Conservation (phyloP, 2,797 vertebrate species). For the Lepilemur septentrionalis region DNA sequence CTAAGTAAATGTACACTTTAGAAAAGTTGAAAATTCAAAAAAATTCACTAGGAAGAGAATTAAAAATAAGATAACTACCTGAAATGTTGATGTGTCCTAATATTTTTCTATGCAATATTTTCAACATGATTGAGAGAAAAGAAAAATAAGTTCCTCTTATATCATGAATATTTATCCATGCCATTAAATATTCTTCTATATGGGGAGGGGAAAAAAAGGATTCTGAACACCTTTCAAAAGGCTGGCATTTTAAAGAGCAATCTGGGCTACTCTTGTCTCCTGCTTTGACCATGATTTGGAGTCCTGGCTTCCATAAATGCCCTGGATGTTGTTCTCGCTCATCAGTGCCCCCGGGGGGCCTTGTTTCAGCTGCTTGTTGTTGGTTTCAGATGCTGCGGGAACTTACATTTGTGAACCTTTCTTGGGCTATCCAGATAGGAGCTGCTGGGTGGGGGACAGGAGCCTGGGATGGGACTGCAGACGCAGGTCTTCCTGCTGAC, state of each 20-base stretch:
- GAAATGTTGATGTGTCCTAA: neutral
- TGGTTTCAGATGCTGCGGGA: neutral
- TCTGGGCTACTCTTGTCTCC: neutral
- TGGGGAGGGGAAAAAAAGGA: neutral
- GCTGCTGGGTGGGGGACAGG: neutral
- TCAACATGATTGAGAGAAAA: neutral
- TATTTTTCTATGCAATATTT: constrained; percentile 41
- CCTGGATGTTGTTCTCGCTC: neutral
- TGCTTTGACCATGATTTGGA: neutral
- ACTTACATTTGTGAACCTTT: neutral
- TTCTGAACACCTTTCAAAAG: neutral
- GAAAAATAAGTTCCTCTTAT: constrained; percentile 35
- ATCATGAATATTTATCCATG: neutral
- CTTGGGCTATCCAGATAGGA: neutral
- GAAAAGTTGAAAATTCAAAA: constrained; percentile 22
- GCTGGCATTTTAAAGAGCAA: neutral
- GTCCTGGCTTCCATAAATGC: neutral
- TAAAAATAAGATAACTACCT: neutral
- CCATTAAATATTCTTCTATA: neutral
- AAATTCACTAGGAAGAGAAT: neutral
- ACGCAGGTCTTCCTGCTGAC: neutral
- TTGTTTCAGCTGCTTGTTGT: neutral
- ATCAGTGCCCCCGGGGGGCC: neutral
- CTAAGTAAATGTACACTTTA: neutral
- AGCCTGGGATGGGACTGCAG: neutral